A percentile compares a stretch with the other conserved stretches of the same genome.
Evolutionary conservation across 2,113 vertebrate species (phyloP).

Genomic region (Lampris incognitus): DNA sequence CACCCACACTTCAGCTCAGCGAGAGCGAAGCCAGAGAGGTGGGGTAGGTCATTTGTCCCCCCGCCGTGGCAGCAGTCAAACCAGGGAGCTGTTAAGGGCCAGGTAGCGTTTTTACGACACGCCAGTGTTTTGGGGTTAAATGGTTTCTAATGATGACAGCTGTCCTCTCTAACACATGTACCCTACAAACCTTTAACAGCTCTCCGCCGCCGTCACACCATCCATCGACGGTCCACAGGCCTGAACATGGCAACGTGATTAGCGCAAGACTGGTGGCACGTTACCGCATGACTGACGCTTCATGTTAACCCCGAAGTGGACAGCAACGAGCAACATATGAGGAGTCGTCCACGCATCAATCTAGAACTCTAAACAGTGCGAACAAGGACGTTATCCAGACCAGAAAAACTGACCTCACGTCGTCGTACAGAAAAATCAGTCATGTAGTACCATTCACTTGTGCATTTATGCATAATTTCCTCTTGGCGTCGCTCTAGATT

Average conservation of each 20-base stretch:
- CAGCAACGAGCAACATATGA: too few relatives aligned
- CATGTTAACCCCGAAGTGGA: too few relatives aligned
- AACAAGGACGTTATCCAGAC: too few relatives aligned
- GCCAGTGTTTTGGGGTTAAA: slow-evolving; percentile 39
- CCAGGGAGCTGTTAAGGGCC: not conserved
- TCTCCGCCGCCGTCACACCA: slow-evolving; percentile 9
- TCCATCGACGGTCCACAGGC: slow-evolving; percentile 3
- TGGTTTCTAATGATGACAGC: slow-evolving; percentile 35
- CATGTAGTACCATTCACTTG: too few relatives aligned
- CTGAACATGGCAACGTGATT: not conserved
- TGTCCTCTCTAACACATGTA: not conserved
- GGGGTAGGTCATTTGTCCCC: not conserved
- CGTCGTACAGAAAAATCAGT: too few relatives aligned
- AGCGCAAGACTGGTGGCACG: not conserved
- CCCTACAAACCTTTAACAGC: slow-evolving; percentile 15
- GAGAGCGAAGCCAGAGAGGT: not conserved
- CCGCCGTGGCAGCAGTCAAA: slow-evolving; percentile 17
- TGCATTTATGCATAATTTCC: too few relatives aligned
- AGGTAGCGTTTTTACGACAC: slow-evolving; percentile 8
- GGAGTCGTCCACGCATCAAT: too few relatives aligned
- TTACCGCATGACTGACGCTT: slow-evolving; percentile 1
- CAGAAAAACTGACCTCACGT: too few relatives aligned
- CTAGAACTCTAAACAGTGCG: too few relatives aligned
- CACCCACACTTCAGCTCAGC: not conserved
- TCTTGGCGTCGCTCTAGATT: too few relatives aligned